phyloP scores from a whole-genome alignment of 2,113 vertebrate species.

The Sclerurus mexicanus region DNA sequence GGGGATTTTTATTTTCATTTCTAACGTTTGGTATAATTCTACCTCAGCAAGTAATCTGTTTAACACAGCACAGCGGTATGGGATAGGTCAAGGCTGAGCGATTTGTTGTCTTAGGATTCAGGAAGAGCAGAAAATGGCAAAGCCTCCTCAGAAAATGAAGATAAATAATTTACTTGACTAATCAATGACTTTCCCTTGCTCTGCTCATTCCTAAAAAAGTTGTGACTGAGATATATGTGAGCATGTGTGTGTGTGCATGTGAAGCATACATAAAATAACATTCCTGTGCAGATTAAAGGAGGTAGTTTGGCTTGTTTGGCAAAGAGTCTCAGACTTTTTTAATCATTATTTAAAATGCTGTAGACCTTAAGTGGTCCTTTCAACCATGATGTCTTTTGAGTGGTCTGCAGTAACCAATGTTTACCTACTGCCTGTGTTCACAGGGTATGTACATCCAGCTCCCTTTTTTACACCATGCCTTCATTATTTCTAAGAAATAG shows the following conservation, averaged over 20 bases:
- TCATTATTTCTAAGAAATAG: neutral
- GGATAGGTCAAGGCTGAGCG: neutral
- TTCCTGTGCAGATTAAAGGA: constrained; percentile 13
- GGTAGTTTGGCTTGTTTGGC: constrained; percentile 2
- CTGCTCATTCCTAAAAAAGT: neutral
- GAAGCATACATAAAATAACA: neutral
- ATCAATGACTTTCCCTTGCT: neutral
- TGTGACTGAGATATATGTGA: neutral
- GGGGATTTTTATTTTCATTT: neutral
- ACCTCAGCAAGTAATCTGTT: neutral
- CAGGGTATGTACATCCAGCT: neutral
- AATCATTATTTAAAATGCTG: neutral
- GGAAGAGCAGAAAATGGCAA: neutral
- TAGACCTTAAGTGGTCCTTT: neutral
- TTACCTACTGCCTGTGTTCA: neutral
- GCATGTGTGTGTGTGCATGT: neutral
- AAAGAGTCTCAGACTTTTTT: neutral
- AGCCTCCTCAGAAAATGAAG: neutral
- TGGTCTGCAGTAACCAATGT: neutral
- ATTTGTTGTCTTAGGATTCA: neutral
- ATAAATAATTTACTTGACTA: neutral
- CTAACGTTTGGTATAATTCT: neutral
- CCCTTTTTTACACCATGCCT: neutral
- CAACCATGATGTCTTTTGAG: neutral
- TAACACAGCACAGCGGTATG: neutral